Evolutionary conservation across 2,888 invertebrate genomes (phyloP).

Genomic region (Mystacides longicornis): DNA sequence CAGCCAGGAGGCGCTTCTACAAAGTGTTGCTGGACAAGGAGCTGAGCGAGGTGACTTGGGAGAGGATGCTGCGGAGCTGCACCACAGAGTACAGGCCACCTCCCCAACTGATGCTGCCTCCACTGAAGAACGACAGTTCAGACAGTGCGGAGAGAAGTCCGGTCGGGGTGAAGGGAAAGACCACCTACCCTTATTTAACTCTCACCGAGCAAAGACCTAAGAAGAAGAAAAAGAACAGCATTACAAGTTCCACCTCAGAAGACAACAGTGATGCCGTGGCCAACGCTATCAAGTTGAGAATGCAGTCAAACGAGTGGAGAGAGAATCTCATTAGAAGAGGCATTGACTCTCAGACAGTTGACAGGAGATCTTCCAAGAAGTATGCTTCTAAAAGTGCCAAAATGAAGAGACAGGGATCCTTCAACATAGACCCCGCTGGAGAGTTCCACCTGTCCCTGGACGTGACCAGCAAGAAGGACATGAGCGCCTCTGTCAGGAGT

Average conservation of each 20-base stretch:
- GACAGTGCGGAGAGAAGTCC: conserved; percentile 23
- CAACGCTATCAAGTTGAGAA: conserved; percentile 17
- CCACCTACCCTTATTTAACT: conserved; percentile 18
- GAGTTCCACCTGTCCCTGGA: conserved; percentile 20
- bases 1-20: not conserved
- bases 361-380: conserved; percentile 17
- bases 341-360: conserved; percentile 22
- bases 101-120: conserved; percentile 18
- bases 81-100: conserved; percentile 24
- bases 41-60: conserved; percentile 3
- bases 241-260: conserved; percentile 22
- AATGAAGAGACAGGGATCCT: conserved; percentile 22
- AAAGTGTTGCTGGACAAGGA: not conserved
- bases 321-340: conserved; percentile 17
- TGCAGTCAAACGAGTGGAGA: conserved; percentile 21
- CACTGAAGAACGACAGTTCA: conserved; percentile 19
- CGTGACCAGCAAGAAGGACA: conserved; percentile 14
- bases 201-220: conserved; percentile 16
- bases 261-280: conserved; percentile 22
- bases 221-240: conserved; percentile 18
- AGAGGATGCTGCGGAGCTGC: conserved; percentile 16
- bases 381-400: conserved; percentile 19
- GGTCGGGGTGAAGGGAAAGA: conserved; percentile 8
- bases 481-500: conserved; percentile 18
- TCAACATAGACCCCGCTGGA: conserved; percentile 25